Conservation (phyloP, 2,113 vertebrate genomes). For the Hipposideros armiger region DNA sequence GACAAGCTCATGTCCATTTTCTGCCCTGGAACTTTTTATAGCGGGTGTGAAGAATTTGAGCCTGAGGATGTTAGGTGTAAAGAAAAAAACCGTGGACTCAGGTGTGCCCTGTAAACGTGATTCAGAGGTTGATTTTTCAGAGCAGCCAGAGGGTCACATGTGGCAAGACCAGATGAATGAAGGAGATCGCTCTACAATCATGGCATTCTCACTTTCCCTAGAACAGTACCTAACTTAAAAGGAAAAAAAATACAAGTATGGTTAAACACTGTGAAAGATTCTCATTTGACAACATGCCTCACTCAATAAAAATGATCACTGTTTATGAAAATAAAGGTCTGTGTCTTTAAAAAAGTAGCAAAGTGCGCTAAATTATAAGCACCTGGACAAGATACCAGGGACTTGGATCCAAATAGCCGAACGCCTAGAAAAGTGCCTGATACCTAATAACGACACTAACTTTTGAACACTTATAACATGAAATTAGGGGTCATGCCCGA, state of each 20-base stretch:
- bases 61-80: conserved; percentile 30
- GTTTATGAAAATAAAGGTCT: neutral
- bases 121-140: conserved; percentile 64
- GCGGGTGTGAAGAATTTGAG: conserved; percentile 2
- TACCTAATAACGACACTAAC: neutral
- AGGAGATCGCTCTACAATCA: conserved; percentile 71
- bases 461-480: neutral
- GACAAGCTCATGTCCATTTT: conserved; percentile 79
- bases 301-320: neutral
- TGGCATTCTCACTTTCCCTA: neutral
- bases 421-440: too few relatives aligned
- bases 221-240: neutral
- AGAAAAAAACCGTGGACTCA: neutral
- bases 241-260: too few relatives aligned
- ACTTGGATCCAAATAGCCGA: neutral
- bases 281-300: neutral
- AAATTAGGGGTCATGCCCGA: rapidly evolving
- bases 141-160: conserved; percentile 50
- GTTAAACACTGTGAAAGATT: neutral
- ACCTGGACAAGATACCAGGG: neutral
- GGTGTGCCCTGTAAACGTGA: neutral
- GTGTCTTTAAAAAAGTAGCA: neutral
- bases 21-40: conserved; percentile 76
- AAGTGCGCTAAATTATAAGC: neutral
- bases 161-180: neutral